A percentile compares a stretch with the other conserved stretches of the same genome.
These are phyloP conservation scores for Brienomyrus longianalis DNA, from an alignment of 2,113 vertebrate species.

Conservation along the genomic window DNA sequence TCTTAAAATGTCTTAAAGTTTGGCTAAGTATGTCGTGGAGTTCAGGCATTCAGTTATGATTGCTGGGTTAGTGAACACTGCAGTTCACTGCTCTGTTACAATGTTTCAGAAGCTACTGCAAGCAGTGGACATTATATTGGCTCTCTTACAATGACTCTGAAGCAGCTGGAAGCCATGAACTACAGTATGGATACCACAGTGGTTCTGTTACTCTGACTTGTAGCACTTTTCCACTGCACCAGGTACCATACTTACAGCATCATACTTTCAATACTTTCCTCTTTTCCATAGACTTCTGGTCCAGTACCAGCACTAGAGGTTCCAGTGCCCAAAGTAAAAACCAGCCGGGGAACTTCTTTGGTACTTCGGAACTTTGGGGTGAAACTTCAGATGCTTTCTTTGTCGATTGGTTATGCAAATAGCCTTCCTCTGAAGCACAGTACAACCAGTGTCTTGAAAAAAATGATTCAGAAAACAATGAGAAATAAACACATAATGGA, in stretches of 20 bases:
- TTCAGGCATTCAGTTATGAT: not conserved
- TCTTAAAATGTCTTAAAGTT: not conserved
- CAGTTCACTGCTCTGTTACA: not conserved
- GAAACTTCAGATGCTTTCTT: not conserved
- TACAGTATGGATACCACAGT: not conserved
- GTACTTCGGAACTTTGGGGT: not conserved
- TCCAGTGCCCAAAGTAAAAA: not conserved
- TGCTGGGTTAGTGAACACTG: not conserved
- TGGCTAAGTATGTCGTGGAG: not conserved
- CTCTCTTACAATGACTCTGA: not conserved
- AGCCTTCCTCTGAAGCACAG: not conserved
- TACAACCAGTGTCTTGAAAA: not conserved
- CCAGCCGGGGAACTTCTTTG: not conserved
- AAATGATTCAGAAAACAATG: not conserved
- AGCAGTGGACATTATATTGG: not conserved
- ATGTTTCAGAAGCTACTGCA: not conserved
- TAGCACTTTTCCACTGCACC: not conserved
- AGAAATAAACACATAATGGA: not conserved
- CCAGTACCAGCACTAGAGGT: not conserved
- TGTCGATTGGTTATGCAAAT: not conserved
- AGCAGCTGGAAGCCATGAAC: not conserved
- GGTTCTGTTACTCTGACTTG: not conserved
- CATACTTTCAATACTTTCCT: not conserved
- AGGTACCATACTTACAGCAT: not conserved
- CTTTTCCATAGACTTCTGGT: not conserved